These are phyloP conservation scores for Aphaenogaster rudis DNA, from an alignment of 1,140 invertebrate genomes.

Conservation along the genomic window DNA sequence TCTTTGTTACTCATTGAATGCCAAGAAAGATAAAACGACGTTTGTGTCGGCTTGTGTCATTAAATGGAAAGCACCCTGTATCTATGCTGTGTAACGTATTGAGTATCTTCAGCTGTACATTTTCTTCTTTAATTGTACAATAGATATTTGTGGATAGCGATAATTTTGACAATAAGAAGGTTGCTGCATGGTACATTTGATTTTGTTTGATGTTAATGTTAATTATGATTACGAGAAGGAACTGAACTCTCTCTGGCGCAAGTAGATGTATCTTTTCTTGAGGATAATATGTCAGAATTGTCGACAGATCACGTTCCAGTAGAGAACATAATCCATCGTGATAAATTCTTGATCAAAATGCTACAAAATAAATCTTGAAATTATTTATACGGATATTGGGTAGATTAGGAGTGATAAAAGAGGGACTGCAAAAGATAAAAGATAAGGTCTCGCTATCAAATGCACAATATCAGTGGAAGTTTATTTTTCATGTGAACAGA, in stretches of 20 bases:
- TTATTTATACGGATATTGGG: background rate
- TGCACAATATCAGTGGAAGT: background rate
- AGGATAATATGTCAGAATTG: background rate
- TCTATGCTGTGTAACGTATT: background rate
- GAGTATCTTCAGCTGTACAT: background rate
- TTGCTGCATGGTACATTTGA: background rate
- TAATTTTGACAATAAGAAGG: background rate
- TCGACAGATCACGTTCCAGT: background rate
- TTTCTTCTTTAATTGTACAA: background rate
- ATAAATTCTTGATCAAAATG: background rate
- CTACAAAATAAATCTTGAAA: background rate
- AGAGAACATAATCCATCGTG: background rate
- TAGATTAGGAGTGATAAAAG: constrained; percentile 51
- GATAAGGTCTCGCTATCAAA: constrained; percentile 39
- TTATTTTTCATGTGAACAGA: constrained; percentile 86
- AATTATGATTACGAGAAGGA: background rate
- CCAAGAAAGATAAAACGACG: too few species aligned
- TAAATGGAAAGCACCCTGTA: background rate
- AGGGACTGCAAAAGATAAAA: constrained; percentile 29
- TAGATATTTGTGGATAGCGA: background rate
- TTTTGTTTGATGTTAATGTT: background rate
- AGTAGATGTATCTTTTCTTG: background rate
- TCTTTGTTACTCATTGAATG: too few species aligned
- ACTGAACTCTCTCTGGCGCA: background rate
- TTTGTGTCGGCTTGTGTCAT: too few species aligned